Evolutionary conservation across 2,888 invertebrate genomes (phyloP), one percentile per base, ranked within the genome.

Genomic region (Leucophora obtusa): DNA sequence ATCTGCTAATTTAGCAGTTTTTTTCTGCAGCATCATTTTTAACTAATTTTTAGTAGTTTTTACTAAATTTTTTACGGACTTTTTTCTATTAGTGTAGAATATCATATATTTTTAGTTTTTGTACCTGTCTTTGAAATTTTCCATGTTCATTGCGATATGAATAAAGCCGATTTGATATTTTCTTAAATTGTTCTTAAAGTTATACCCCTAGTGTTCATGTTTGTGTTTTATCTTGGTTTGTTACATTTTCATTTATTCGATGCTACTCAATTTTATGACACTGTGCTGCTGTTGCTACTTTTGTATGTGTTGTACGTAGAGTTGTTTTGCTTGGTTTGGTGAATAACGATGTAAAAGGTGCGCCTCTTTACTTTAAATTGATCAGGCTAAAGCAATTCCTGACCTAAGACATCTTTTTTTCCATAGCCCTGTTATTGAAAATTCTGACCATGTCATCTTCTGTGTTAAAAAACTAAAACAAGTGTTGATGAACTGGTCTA

Each of bases 381-480:
- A 66, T 54, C 66, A 65, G 59, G 28, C 56, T n/a, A 56, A 33
- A 9, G 56, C 81, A 70, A 81, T 77, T 83, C 84, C 87, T 87
- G 87, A 87, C 87, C 87, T 87, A 87, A 88, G 87, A 88, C 87
- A 87, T 87, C 85, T 85, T 87, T 88, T 87, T 88, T 87, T 83
- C 84, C 84, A 85, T 85, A 86, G 85, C 85, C 85, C 85, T 83
- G 82, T 72, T 74, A 66, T 72, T 71, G 71, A 71, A 66, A 68
- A 79, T 79, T 79, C 79, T 79, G 75, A 65, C 59, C 76, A 70
- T 79, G 70, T 69, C 76, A 66, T 69, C 76, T 75, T 66, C 60
- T 65, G 47, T 69, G 68, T 76, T 71, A 59, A 28, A 28, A 28
- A 51, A 21, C 62, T 47, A 28, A 60, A 75, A 68, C 47, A 71